Evolutionary conservation across 2,113 vertebrate genomes (phyloP).

Genomic region (Oreochromis spilurus): DNA sequence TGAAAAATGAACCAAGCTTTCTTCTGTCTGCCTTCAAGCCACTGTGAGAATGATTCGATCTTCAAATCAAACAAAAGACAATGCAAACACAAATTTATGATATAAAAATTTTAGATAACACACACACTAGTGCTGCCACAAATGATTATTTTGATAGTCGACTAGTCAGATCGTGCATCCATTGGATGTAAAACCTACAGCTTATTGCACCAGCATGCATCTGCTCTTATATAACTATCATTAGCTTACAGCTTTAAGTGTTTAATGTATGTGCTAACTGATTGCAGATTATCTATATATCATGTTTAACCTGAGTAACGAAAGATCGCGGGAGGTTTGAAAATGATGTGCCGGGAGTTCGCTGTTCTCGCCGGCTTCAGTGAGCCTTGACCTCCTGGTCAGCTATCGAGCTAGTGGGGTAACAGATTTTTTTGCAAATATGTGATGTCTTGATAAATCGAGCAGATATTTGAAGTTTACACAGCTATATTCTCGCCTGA

Average conservation of each 20-base stretch:
- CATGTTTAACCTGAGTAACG: neutral
- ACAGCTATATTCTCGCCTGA: accelerated
- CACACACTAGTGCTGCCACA: neutral
- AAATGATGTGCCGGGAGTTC: accelerated
- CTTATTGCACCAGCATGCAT: neutral
- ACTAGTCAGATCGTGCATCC: neutral
- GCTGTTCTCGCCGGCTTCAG: neutral
- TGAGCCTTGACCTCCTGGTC: neutral
- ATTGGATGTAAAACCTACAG: neutral
- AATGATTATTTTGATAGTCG: neutral
- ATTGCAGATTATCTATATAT: neutral
- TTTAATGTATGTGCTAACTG: neutral
- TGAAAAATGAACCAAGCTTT: neutral
- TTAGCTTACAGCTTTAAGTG: neutral
- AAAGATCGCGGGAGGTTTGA: accelerated
- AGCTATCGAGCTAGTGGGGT: neutral
- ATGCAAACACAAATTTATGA: neutral
- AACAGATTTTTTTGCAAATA: neutral
- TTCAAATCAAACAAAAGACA: neutral
- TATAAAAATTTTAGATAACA: neutral
- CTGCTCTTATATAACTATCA: accelerated
- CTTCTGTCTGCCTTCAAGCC: neutral
- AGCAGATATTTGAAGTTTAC: neutral
- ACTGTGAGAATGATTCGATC: neutral
- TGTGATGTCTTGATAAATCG: neutral